Evolutionary conservation across 2,888 invertebrate species (phyloP), one percentile per base, ranked within the genome.

Genomic region (Hypena proboscidalis): DNA sequence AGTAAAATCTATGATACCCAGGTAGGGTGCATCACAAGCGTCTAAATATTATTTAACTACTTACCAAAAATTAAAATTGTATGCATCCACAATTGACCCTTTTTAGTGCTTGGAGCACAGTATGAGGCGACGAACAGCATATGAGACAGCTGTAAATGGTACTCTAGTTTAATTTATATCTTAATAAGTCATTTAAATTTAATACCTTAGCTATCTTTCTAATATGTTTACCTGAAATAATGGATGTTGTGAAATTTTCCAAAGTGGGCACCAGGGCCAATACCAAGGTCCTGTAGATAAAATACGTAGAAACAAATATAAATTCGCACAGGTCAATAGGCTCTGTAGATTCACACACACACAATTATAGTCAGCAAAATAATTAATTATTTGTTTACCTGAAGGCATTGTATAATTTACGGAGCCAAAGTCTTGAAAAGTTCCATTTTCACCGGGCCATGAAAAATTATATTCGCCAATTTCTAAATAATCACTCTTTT

Each of bases 1-100:
- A n/a, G n/a, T n/a, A n/a, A n/a, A n/a, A n/a, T n/a, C n/a, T n/a
- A n/a, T n/a, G n/a, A n/a, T n/a, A n/a, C 7, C 5, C 3, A n/a
- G 32, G 20, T 33, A 11, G 13, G 3, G 2, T 4, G 9, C 21
- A 21, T 21, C n/a, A n/a, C n/a, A n/a, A n/a, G n/a, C n/a, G n/a
- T n/a, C n/a, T n/a, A n/a, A n/a, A n/a, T n/a, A n/a, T n/a, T n/a
- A n/a, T n/a, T 10, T 13, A 4, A 4, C 3, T 11, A 19, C 91
- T 91, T 90, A 96, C 96, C 96, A 54, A 96, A 84, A 62, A 96
- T 95, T 55, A 97, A 91, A 66, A 95, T 93, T 8, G 94, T 94
- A 73, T 97, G 97, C 94, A 97, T 95, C 84, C 96, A 95, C 1
- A 97, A 86, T 46, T 95, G 94, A 2, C 97, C 97, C 72, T 94